A percentile compares a stretch with the other conserved stretches of the same genome.
Conservation (phyloP, 2,888 invertebrate species). For the Liodrosophila aerea region DNA sequence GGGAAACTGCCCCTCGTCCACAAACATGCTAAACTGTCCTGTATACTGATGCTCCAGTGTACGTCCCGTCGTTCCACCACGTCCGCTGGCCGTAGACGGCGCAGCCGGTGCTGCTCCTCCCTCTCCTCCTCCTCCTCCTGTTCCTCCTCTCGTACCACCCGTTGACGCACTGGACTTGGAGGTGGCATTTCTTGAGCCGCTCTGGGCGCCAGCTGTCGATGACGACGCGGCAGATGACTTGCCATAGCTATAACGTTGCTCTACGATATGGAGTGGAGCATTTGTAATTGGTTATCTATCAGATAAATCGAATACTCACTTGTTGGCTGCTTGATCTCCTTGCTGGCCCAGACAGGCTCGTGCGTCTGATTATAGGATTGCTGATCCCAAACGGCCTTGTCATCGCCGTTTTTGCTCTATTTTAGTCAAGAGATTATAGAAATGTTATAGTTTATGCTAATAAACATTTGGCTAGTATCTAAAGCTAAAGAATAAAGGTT, state of each 20-base stretch:
- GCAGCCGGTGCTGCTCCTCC: slow-evolving; percentile 22
- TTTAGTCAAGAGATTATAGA: not conserved
- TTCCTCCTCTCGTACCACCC: slow-evolving; percentile 29
- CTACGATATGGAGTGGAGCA: slow-evolving; percentile 32
- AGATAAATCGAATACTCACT: slow-evolving; percentile 40
- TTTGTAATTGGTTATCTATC: not conserved
- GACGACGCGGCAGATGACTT: slow-evolving; percentile 74
- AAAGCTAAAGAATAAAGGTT: too few species aligned
- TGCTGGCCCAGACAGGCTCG: slow-evolving; percentile 80
- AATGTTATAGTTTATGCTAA: too few species aligned
- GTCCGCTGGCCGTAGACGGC: slow-evolving; percentile 33
- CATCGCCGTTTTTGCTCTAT: slow-evolving; percentile 80
- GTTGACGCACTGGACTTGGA: slow-evolving; percentile 64
- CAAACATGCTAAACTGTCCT: slow-evolving; percentile 83
- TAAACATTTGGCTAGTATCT: too few species aligned
- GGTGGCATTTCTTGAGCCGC: slow-evolving; percentile 72
- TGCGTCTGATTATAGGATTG: slow-evolving; percentile 79
- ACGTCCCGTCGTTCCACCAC: slow-evolving; percentile 56
- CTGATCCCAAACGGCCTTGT: slow-evolving; percentile 83
- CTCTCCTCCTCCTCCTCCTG: slow-evolving; percentile 31
- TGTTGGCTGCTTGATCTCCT: slow-evolving; percentile 73
- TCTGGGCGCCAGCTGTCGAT: slow-evolving; percentile 63
- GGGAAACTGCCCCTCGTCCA: slow-evolving; percentile 85
- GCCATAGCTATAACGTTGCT: slow-evolving; percentile 76
- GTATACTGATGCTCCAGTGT: slow-evolving; percentile 63